These are phyloP conservation scores for Epistrophe grossulariae DNA, from an alignment of 2,888 invertebrate species.

Conservation along the genomic window DNA sequence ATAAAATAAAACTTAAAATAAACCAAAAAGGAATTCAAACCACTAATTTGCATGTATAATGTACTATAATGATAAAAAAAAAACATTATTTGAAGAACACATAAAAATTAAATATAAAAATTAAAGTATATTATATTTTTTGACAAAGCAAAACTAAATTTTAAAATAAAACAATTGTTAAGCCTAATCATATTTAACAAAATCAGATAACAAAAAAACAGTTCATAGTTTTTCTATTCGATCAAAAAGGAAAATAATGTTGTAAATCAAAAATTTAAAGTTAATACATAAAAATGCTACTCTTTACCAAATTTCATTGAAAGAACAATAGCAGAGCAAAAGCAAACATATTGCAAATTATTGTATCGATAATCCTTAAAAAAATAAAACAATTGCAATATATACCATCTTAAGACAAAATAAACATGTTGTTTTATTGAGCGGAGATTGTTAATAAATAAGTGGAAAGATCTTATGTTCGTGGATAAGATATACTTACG, in stretches of 20 bases:
- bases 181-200: slow-evolving; percentile 20
- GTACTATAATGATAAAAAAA: slow-evolving; percentile 67
- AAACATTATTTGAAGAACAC: slow-evolving; percentile 31
- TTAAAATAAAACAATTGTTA: slow-evolving; percentile 20
- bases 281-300: slow-evolving; percentile 62
- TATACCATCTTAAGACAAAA: slow-evolving; percentile 74
- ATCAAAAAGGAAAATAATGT: slow-evolving; percentile 49
- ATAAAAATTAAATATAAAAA: slow-evolving; percentile 75
- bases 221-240: slow-evolving; percentile 73
- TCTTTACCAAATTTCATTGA: slow-evolving; percentile 67
- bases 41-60: slow-evolving; percentile 70
- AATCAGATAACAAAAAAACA: slow-evolving; percentile 31
- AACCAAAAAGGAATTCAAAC: slow-evolving; percentile 19
- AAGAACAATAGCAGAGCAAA: slow-evolving; percentile 55
- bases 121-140: slow-evolving; percentile 64
- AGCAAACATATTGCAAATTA: slow-evolving; percentile 64
- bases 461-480: no score
- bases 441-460: neutral
- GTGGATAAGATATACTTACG: no score
- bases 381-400: slow-evolving; percentile 65
- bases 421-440: slow-evolving; percentile 61
- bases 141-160: slow-evolving; percentile 55
- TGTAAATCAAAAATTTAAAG: slow-evolving; percentile 35
- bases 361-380: slow-evolving; percentile 64
- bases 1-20: slow-evolving; percentile 65